phyloP scores from a whole-genome alignment of 2,888 invertebrate genomes.

The Achlya flavicornis region DNA sequence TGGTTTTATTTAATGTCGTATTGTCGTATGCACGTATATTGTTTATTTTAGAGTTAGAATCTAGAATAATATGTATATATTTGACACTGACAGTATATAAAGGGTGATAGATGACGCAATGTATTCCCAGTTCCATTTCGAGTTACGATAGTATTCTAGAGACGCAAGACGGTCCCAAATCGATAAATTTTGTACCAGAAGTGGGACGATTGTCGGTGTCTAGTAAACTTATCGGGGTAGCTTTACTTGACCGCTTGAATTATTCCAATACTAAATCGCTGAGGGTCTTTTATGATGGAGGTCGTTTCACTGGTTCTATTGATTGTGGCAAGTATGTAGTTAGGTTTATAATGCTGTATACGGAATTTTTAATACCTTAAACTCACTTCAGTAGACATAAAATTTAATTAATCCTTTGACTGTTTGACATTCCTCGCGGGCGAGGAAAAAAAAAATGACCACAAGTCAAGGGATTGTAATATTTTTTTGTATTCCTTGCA shows the following conservation, averaged over 20 bases:
- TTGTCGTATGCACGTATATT: too few species aligned
- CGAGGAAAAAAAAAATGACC: too few species aligned
- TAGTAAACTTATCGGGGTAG: conserved; percentile 34
- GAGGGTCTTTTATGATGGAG: neutral
- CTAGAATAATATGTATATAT: neutral
- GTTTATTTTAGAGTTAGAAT: neutral
- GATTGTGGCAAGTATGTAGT: neutral
- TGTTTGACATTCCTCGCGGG: too few species aligned
- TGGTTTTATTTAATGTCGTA: too few species aligned
- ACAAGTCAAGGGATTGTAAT: too few species aligned
- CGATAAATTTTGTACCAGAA: conserved; percentile 38
- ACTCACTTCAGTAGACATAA: too few species aligned
- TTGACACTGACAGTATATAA: neutral
- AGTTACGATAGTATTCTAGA: conserved; percentile 23
- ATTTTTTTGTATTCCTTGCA: too few species aligned
- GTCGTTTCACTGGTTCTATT: neutral
- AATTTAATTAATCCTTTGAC: too few species aligned
- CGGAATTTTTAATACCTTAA: too few species aligned
- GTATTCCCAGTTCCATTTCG: conserved; percentile 41
- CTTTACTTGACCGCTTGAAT: conserved; percentile 28
- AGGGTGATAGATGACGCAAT: conserved; percentile 33
- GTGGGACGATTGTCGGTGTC: conserved; percentile 27
- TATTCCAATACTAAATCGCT: conserved; percentile 23
- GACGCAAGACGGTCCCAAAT: conserved; percentile 42
- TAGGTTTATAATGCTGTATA: too few species aligned